These are phyloP conservation scores for Phylloscopus trochiloides DNA, from an alignment of 2,113 vertebrate species.

Conservation along the genomic window DNA sequence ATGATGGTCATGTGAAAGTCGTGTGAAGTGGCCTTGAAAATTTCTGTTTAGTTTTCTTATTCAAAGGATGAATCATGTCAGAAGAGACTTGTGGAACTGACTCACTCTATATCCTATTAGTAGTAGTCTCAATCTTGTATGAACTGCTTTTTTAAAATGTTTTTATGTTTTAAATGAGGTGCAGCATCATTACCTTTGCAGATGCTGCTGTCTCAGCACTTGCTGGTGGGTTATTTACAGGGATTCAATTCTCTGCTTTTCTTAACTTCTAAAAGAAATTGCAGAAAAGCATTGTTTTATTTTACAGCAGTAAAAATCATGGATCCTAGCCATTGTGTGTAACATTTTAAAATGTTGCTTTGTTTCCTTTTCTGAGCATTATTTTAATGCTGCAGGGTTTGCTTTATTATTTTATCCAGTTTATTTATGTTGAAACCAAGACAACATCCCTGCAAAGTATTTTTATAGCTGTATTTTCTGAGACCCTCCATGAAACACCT, in stretches of 20 bases:
- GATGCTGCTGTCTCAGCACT: not conserved
- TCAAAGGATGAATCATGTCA: not conserved
- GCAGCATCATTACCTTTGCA: not conserved
- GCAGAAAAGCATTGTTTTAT: not conserved
- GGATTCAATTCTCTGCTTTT: not conserved
- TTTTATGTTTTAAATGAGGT: not conserved
- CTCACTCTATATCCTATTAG: not conserved
- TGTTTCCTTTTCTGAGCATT: not conserved
- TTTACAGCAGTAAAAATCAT: not conserved
- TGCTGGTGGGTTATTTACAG: not conserved
- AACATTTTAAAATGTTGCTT: not conserved
- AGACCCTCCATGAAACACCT: not conserved
- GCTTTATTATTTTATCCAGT: not conserved
- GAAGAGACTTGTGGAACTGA: not conserved
- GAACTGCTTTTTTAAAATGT: not conserved
- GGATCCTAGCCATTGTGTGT: accelerated
- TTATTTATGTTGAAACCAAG: not conserved
- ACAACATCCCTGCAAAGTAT: not conserved
- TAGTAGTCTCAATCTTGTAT: not conserved
- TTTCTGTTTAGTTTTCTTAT: not conserved
- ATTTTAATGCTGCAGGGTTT: not conserved
- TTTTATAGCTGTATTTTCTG: not conserved
- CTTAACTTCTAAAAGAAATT: not conserved
- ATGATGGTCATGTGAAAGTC: not conserved
- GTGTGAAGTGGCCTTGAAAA: not conserved